Evolutionary conservation across 2,888 invertebrate genomes (phyloP), one percentile per base, ranked within the genome.

Genomic region (Brachypterus glaber): DNA sequence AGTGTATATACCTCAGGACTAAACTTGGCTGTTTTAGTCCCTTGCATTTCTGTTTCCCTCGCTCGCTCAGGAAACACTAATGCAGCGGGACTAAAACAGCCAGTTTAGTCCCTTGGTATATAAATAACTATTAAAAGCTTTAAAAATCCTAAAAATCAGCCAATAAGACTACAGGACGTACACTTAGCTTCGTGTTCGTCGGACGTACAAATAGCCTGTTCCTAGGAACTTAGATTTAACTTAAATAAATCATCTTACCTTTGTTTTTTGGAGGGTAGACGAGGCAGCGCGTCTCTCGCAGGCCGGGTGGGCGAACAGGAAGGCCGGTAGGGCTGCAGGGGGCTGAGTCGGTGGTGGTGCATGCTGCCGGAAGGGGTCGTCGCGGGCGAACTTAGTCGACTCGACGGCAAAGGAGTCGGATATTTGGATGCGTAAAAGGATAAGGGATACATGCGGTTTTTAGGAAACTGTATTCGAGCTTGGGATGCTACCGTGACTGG

Each of bases 401-500:
- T 71, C 43, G 49, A 64, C 69, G 67, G 53, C 70, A 57, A 62
- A 57, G 73, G 64, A 3, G 64, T 55, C 56, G 77, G 69, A 54
- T 76, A 77, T 51, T 74, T 76, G 44, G 73, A 62, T 51, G 74
- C 76, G 55, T 81, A 84, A 54, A 82, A 82, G 3, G 83, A 82
- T 2, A 88, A 63, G 0, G 89, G 88, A 50, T 81, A 77, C 55
- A 79, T 74, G 41, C 92, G 74, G 53, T 90, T 88, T 46, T 87
- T 80, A 0, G 93, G 93, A 44, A 76, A 81, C 51, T 82, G 80
- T 41, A 95, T 90, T 35, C 85, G 73, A 1, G 92, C 92, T 0
- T 90, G 89, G 2, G 91, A 92, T 0, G 84, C 84, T 4, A 79
- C 77, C 2, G 93, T 92, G 56, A 95, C 85, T 1, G 89, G 81